Evolutionary conservation across 2,113 vertebrate species (phyloP).

Genomic region (Otolemur garnettii): DNA sequence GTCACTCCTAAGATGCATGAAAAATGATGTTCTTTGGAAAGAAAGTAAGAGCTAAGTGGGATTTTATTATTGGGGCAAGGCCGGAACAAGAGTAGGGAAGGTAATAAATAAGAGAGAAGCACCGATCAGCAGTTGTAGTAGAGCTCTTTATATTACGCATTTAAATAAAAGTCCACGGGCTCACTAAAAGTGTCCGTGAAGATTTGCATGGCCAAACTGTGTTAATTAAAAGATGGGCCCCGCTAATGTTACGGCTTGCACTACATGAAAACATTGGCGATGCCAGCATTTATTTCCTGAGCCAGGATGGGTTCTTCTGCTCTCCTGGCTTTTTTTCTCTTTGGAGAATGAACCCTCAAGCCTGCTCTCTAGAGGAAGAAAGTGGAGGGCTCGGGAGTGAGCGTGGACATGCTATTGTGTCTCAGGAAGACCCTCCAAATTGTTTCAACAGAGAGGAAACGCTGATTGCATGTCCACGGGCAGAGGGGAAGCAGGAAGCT

Average conservation of each 20-base stretch:
- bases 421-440: not conserved
- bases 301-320: not conserved
- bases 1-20: constrained; percentile 56
- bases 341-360: not conserved
- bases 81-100: constrained; percentile 55
- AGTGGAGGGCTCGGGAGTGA: not conserved
- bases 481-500: not conserved
- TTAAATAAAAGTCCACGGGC: constrained; percentile 47
- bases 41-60: constrained; percentile 81
- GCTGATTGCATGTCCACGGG: rapidly evolving
- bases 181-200: not conserved
- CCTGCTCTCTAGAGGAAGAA: not conserved
- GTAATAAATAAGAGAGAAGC: constrained; percentile 72
- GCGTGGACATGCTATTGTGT: rapidly evolving
- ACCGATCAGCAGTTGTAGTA: constrained; percentile 40
- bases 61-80: constrained; percentile 82
- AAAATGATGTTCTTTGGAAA: constrained; percentile 81
- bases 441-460: not conserved
- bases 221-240: constrained; percentile 60
- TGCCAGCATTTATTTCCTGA: not conserved
- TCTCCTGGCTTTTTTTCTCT: not conserved
- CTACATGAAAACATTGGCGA: not conserved
- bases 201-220: constrained; percentile 23
- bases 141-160: constrained; percentile 38
- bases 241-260: not conserved